A percentile compares a stretch with the other conserved stretches of the same genome.
These are phyloP conservation scores for Hipposideros larvatus DNA, from an alignment of 2,797 vertebrate genomes.

Conservation along the genomic window DNA sequence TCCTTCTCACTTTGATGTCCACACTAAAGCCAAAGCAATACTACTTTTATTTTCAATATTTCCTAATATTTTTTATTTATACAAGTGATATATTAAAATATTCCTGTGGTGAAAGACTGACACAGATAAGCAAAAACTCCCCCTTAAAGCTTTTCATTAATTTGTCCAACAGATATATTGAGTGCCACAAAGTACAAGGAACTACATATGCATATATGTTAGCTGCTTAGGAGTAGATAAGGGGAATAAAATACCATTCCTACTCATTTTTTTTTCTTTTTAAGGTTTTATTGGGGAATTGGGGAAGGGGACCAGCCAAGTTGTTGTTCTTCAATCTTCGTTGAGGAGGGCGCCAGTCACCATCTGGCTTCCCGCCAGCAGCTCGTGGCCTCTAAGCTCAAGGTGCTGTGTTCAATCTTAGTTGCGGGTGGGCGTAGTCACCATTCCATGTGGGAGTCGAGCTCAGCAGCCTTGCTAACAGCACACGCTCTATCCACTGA, in stretches of 20 bases:
- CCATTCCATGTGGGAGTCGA: no score
- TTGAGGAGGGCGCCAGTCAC: no score
- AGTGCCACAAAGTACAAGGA: neutral
- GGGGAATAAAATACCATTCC: neutral
- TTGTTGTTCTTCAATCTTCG: no score
- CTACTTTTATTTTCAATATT: neutral
- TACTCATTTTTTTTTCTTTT: no score
- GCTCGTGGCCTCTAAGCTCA: no score
- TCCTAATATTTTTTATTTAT: conserved; percentile 7
- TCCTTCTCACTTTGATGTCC: neutral
- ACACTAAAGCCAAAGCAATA: neutral
- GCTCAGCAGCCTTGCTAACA: no score
- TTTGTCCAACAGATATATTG: neutral
- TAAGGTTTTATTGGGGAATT: no score
- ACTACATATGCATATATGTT: neutral
- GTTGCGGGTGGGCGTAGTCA: no score
- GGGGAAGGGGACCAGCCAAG: no score
- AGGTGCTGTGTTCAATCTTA: no score
- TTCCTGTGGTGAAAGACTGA: neutral
- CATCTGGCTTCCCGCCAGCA: no score
- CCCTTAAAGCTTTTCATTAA: neutral
- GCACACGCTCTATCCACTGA: no score
- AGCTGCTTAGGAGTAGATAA: neutral
- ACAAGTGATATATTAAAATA: neutral
- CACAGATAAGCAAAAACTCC: neutral